Evolutionary conservation across 2,797 vertebrate species (phyloP).

Genomic region (Platalea minor): DNA sequence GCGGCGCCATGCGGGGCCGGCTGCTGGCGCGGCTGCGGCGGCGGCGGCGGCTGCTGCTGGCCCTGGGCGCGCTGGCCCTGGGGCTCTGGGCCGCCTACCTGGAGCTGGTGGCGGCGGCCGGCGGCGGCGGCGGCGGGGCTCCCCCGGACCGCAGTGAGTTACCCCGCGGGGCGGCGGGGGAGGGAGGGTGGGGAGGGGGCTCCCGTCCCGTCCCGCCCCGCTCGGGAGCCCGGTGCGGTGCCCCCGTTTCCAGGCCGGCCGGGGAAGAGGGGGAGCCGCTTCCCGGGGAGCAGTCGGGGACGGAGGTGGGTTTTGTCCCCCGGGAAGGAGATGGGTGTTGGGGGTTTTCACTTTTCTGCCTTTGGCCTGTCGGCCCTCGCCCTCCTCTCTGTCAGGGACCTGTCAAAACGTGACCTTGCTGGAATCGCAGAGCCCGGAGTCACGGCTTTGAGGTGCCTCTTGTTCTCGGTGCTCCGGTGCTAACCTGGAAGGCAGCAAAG

Average conservation of each 20-base stretch:
- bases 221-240: background rate
- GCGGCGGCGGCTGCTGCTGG: constrained; percentile 62
- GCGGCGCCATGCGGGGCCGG: constrained; percentile 37
- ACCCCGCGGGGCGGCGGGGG: background rate
- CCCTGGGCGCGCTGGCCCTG: constrained; percentile 27
- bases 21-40: constrained; percentile 53
- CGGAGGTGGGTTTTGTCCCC: background rate
- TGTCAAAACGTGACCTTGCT: background rate
- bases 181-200: background rate
- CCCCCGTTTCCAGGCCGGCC: background rate
- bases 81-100: constrained; percentile 75
- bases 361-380: background rate
- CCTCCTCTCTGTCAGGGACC: background rate
- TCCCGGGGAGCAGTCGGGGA: background rate
- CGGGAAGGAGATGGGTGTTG: background rate
- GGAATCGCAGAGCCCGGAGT: background rate
- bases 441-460: background rate
- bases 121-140: constrained; percentile 28
- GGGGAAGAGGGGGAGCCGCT: too few species aligned
- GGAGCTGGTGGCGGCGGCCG: constrained; percentile 66
- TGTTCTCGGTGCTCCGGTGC: background rate
- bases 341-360: background rate
- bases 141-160: constrained; percentile 71
- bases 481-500: background rate
- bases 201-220: background rate